phyloP scores from a whole-genome alignment of 53 echinoderm and acorn worm species.

The Patiria pectinifera region DNA sequence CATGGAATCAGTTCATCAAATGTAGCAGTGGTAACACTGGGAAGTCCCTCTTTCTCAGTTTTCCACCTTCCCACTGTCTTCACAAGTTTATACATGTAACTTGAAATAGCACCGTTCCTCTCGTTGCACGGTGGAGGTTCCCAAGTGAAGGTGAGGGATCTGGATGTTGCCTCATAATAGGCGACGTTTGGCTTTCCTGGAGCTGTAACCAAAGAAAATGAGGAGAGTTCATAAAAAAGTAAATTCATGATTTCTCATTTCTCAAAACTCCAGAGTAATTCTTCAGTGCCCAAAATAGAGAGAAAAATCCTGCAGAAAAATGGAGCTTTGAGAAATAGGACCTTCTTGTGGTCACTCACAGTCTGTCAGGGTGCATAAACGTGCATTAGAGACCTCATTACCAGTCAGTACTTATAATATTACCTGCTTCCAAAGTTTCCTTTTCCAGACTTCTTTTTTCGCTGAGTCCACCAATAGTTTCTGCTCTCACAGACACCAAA shows the following conservation, averaged over 20 bases:
- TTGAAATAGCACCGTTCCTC: constrained; percentile 11
- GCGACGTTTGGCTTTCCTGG: constrained; percentile 7
- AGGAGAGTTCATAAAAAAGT: too few species aligned
- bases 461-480: constrained; percentile 9
- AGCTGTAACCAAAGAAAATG: background rate
- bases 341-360: too few species aligned
- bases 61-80: too few species aligned
- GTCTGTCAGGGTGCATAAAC: too few species aligned
- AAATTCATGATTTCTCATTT: too few species aligned
- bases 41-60: background rate
- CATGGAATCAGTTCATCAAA: constrained; percentile 2
- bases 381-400: too few species aligned
- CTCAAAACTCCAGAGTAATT: too few species aligned
- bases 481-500: background rate
- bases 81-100: constrained; percentile 26
- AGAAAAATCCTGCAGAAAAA: too few species aligned
- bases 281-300: too few species aligned
- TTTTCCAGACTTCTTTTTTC: background rate
- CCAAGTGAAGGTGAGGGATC: constrained; percentile 41
- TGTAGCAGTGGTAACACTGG: background rate
- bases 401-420: background rate
- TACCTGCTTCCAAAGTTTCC: constrained; percentile 17
- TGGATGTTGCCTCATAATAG: background rate
- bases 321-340: too few species aligned
- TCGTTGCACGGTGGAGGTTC: constrained; percentile 3